Evolutionary conservation across 2,113 vertebrate species (phyloP).

Genomic region (Sprattus sprattus): DNA sequence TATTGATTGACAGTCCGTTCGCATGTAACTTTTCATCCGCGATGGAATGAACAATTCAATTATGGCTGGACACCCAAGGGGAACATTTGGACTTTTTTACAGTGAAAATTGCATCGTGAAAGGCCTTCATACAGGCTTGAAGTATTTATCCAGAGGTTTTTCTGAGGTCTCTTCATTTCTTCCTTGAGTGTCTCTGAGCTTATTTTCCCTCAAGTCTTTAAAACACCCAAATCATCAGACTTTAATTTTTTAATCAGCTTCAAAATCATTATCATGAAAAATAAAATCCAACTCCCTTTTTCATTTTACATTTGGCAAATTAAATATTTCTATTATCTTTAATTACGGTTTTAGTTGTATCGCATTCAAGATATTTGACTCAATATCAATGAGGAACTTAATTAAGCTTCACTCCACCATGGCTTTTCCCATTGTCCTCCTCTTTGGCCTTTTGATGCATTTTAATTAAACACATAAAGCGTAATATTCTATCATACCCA

Average conservation of each 20-base stretch:
- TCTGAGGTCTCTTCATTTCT: neutral
- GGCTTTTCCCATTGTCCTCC: conserved; percentile 1
- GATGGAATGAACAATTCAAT: neutral
- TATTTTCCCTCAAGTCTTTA: neutral
- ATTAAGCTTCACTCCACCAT: conserved; percentile 12
- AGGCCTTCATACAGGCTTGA: neutral
- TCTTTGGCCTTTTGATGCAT: neutral
- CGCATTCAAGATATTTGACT: conserved; percentile 17
- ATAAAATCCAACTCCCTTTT: neutral
- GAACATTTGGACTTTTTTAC: neutral
- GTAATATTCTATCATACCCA: neutral
- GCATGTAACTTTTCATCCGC: neutral
- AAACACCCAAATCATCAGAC: neutral
- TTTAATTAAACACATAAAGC: conserved; percentile 28
- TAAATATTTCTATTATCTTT: conserved; percentile 7
- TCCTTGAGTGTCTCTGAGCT: neutral
- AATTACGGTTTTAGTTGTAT: conserved; percentile 8
- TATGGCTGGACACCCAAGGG: neutral
- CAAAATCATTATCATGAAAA: neutral
- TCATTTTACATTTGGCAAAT: neutral
- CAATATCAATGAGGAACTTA: conserved; percentile 12
- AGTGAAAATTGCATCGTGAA: neutral
- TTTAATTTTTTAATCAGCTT: neutral
- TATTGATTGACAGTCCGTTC: conserved; percentile 34
- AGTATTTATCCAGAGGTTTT: neutral